Evolutionary conservation across 2,113 vertebrate species (phyloP).

Genomic region (Heptranchias perlo): DNA sequence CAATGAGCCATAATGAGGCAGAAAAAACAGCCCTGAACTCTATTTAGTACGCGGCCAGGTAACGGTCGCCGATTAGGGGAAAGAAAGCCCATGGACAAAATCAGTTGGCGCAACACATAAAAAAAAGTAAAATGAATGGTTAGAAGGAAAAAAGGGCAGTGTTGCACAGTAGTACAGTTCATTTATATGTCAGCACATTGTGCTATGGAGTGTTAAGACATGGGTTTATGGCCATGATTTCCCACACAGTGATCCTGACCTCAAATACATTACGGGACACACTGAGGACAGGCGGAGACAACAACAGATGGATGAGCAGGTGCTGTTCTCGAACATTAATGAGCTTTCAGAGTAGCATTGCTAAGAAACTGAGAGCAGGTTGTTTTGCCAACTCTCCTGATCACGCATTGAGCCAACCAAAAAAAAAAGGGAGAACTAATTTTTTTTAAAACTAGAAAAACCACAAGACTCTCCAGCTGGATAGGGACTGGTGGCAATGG

Average conservation of each 20-base stretch:
- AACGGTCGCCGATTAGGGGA: neutral
- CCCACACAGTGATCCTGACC: neutral
- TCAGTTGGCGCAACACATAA: neutral
- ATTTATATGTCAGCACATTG: neutral
- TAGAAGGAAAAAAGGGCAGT: neutral
- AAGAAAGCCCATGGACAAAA: neutral
- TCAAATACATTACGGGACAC: neutral
- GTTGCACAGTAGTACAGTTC: neutral
- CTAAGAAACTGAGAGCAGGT: neutral
- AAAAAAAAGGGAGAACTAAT: neutral
- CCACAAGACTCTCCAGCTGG: neutral
- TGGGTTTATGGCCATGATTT: neutral
- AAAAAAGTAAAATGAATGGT: neutral
- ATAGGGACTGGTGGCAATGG: neutral
- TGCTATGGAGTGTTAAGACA: neutral
- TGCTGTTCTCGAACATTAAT: neutral
- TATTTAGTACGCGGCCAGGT: neutral
- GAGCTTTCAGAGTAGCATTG: neutral
- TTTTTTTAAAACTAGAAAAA: neutral
- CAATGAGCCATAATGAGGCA: neutral
- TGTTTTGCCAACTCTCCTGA: neutral
- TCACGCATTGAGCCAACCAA: neutral
- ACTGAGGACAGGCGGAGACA: neutral
- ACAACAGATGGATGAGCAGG: neutral
- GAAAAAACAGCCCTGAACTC: neutral